Conservation (phyloP, 1,140 invertebrate genomes). For the Pseudomyrmex concolor region DNA sequence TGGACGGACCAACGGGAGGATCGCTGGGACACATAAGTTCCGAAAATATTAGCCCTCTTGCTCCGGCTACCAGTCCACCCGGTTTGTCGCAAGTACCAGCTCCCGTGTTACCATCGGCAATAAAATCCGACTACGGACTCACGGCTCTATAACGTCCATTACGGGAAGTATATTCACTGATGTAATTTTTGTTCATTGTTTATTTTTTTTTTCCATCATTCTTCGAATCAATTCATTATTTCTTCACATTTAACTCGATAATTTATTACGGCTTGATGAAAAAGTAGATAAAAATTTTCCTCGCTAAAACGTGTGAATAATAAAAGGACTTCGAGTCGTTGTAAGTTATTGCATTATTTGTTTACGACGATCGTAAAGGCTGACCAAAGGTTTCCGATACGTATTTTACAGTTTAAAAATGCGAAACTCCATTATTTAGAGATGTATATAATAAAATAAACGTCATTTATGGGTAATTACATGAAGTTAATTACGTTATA, state of each 20-base stretch:
- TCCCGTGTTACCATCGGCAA: conserved; percentile 83
- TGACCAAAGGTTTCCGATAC: no score
- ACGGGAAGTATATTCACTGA: conserved; percentile 23
- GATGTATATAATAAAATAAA: no score
- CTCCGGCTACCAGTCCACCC: conserved; percentile 81
- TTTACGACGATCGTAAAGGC: no score
- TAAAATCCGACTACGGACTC: conserved; percentile 91
- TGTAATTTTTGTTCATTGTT: no score
- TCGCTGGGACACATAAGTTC: conserved; percentile 82
- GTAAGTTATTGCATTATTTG: no score
- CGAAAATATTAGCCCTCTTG: conserved; percentile 85
- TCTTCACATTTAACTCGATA: conserved; percentile 7
- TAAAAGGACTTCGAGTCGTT: no score
- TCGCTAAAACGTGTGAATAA: neutral
- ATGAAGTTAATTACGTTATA: no score
- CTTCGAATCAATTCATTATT: conserved; percentile 1
- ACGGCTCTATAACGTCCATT: conserved; percentile 88
- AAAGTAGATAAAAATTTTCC: conserved; percentile 15
- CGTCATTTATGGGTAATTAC: no score
- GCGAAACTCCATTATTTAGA: no score
- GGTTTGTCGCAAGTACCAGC: conserved; percentile 74
- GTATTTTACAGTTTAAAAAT: no score
- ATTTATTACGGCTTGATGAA: conserved; percentile 36
- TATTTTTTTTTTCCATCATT: no score
- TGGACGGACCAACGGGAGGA: conserved; percentile 80